A percentile compares a stretch with the other conserved stretches of the same genome.
phyloP scores from a whole-genome alignment of 2,797 vertebrate species.

The Spatula versicolor region DNA sequence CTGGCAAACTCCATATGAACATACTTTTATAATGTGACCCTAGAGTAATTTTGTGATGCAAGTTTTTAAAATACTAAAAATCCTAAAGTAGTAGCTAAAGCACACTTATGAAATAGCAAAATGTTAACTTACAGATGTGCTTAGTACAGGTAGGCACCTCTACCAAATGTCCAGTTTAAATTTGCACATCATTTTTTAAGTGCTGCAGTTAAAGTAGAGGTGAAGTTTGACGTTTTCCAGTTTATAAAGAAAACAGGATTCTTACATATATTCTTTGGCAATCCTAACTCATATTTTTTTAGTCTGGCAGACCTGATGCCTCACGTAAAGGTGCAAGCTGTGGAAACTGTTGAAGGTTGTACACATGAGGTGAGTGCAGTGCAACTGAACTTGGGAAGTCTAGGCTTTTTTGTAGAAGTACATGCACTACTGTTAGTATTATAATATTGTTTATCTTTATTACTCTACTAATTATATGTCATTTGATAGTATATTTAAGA shows the following conservation, averaged over 20 bases:
- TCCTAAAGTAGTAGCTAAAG: background rate
- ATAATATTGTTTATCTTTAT: background rate
- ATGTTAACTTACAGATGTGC: background rate
- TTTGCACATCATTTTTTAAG: background rate
- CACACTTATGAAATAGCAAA: background rate
- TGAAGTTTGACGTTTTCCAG: fast-evolving
- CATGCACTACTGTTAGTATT: background rate
- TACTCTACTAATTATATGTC: background rate
- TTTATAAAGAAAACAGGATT: background rate
- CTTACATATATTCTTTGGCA: background rate
- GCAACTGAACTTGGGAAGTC: fast-evolving
- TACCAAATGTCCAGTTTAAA: fast-evolving
- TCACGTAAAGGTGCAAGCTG: conserved; percentile 91
- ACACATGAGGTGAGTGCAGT: conserved; percentile 89
- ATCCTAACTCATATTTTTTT: background rate
- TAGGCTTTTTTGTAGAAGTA: background rate
- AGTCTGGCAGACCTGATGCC: conserved; percentile 96
- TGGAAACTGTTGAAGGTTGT: conserved; percentile 95
- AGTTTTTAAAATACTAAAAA: background rate
- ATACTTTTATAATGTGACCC: background rate
- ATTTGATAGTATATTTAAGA: background rate
- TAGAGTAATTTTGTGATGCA: background rate
- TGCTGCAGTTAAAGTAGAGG: background rate
- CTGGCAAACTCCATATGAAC: background rate
- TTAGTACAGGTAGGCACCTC: background rate